phyloP scores from a whole-genome alignment of 2,888 invertebrate genomes.

The Dicyrtomina minuta region DNA sequence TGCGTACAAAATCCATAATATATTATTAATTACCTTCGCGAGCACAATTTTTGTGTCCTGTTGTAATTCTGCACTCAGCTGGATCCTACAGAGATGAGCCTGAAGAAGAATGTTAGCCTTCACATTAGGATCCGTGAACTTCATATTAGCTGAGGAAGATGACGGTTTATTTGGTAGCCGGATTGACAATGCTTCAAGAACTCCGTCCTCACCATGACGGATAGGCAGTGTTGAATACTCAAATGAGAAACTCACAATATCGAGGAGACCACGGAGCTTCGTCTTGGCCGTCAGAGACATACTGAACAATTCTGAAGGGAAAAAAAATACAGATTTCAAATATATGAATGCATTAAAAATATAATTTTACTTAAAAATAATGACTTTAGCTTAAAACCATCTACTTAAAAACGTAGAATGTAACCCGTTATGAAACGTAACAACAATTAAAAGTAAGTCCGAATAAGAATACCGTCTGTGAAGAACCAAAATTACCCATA shows the following conservation, averaged over 20 bases:
- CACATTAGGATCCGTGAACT: constrained; percentile 93
- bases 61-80: constrained; percentile 92
- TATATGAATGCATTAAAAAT: neutral
- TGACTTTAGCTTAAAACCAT: neutral
- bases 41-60: constrained; percentile 91
- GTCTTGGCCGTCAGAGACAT: constrained; percentile 95
- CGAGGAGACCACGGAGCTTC: constrained; percentile 92
- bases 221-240: constrained; percentile 95
- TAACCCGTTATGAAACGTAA: no score
- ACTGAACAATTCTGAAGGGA: constrained; percentile 93
- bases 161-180: constrained; percentile 69
- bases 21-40: constrained; percentile 65
- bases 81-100: constrained; percentile 91
- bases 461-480: neutral
- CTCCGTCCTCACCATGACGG: constrained; percentile 89
- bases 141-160: constrained; percentile 67
- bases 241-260: constrained; percentile 96
- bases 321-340: constrained; percentile 54
- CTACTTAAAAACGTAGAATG: no score
- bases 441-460: neutral
- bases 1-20: neutral
- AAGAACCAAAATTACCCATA: no score
- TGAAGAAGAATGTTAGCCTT: constrained; percentile 95
- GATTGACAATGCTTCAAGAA: constrained; percentile 68
- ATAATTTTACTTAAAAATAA: constrained; percentile 47